These are phyloP conservation scores for Neosilurus hyrtlii DNA, from an alignment of 2,797 vertebrate genomes.

Conservation along the genomic window DNA sequence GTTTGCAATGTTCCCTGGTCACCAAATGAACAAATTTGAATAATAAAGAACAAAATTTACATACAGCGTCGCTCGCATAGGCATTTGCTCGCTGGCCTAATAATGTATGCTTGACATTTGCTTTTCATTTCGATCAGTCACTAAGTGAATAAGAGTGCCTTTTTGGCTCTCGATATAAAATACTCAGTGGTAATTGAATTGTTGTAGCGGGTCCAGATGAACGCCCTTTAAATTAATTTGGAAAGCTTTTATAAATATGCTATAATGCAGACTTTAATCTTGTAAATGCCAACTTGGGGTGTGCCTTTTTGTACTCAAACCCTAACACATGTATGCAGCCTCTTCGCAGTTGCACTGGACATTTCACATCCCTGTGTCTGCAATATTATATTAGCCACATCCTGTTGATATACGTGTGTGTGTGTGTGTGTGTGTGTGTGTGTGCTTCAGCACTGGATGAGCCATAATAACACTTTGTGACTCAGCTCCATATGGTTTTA, in stretches of 20 bases:
- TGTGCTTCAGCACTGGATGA: background rate
- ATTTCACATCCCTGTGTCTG: background rate
- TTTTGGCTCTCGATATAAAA: constrained; percentile 14
- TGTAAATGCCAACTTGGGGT: background rate
- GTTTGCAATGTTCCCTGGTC: background rate
- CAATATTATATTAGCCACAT: background rate
- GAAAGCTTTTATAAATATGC: constrained; percentile 6
- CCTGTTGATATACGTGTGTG: background rate
- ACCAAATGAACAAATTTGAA: background rate
- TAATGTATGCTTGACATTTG: constrained; percentile 26
- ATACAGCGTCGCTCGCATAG: background rate
- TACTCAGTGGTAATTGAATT: constrained; percentile 1
- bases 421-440: background rate
- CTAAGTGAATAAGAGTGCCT: constrained; percentile 3
- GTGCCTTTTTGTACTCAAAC: background rate
- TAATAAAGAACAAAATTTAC: constrained; percentile 20
- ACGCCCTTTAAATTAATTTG: constrained; percentile 2
- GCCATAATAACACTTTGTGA: constrained; percentile 16
- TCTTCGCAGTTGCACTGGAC: background rate
- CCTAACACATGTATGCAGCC: background rate
- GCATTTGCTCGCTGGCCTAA: constrained; percentile 7
- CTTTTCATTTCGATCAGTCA: constrained; percentile 13
- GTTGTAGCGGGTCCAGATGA: constrained; percentile 7
- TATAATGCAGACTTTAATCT: background rate
- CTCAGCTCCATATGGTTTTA: constrained; percentile 18